phyloP scores from a whole-genome alignment of 2,797 vertebrate genomes.

The Tokudaia tokunoshimensis region DNA sequence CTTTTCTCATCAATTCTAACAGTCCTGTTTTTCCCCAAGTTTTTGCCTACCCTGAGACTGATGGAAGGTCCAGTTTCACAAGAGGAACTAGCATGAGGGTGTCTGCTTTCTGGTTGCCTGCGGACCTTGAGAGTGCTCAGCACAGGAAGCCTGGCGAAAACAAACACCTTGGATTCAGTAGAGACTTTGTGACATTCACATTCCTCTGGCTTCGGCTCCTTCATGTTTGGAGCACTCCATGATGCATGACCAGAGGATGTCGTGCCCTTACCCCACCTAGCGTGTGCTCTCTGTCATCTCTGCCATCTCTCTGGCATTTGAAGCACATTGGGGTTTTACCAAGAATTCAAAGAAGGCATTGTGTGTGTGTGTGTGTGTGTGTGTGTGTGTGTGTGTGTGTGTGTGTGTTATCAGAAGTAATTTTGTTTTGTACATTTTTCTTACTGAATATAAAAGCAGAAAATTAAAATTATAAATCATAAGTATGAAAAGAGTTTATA shows the following conservation, averaged over 20 bases:
- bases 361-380: not conserved
- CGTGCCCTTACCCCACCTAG: not conserved
- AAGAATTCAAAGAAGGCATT: conserved; percentile 52
- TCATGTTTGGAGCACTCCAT: conserved; percentile 40
- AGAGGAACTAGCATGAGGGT: not conserved
- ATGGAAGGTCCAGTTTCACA: not conserved
- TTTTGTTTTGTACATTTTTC: conserved; percentile 33
- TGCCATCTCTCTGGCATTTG: conserved; percentile 68
- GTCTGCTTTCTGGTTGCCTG: not conserved
- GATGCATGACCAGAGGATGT: conserved; percentile 54
- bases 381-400: not conserved
- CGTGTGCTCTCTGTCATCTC: conserved; percentile 48
- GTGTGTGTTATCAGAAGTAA: conserved; percentile 38
- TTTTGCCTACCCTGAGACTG: not conserved
- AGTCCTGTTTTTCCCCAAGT: not conserved
- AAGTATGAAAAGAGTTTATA: not conserved
- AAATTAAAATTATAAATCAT: conserved; percentile 15
- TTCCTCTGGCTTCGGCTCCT: conserved; percentile 44
- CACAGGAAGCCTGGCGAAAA: not conserved
- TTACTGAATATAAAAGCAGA: not conserved
- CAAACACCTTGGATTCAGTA: not conserved
- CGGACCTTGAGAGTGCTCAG: not conserved
- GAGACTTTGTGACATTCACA: not conserved
- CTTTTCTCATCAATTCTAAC: not conserved
- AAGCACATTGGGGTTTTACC: conserved; percentile 56